Base-by-base conservation (phyloP, 2,888 invertebrate genomes). In the Masnerella sp. region DNA sequence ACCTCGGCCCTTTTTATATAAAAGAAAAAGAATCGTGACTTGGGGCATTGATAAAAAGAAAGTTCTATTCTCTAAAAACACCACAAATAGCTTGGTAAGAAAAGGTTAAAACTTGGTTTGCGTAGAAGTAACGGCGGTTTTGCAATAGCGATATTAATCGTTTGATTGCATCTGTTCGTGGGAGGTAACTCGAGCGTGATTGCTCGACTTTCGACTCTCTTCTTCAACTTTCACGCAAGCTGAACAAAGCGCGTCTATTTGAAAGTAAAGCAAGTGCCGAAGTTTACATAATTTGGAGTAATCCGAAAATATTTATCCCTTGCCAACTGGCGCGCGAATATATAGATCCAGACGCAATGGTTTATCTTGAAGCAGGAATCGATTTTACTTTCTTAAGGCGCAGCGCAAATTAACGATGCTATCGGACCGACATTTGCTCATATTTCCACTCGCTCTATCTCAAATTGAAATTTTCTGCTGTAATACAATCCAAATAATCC, bases 151-250 rank as follows among this genome's bases (percentile, higher is more conserved):
- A 45, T 58, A 36, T 47, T 59, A 45, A 59, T 61, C 40, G 18
- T 22, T n/a, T 8, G 61, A 61, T 51, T 15, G 30, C 28, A 51
- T 32, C 42, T 51, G 32, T 62, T 47, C 22, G 36, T 47, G 22
- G 47, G 47, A 47, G 38, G 47, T 38, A 47, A 47, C 30, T 47
- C 28, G 30, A 59, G 38, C 61, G 42, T 61, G 49, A 61, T 61
- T 38, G 47, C 47, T 61, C 59, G 59, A 61, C 59, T 61, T 61
- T 61, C 59, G 28, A 47, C 36, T 64, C 52, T 64, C 43, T 17
- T 62, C 28, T 51, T 49, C 47, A 40, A 51, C 51, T 51, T 62
- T 51, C 62, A 40, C 51, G 49, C 32, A 49, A 49, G 38, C 36
- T 14, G 47, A 49, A 61, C 49, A 47, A 62, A 47, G 38, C 34